These are phyloP conservation scores for Spilogale gracilis DNA, from an alignment of 2,113 vertebrate species.

Conservation along the genomic window DNA sequence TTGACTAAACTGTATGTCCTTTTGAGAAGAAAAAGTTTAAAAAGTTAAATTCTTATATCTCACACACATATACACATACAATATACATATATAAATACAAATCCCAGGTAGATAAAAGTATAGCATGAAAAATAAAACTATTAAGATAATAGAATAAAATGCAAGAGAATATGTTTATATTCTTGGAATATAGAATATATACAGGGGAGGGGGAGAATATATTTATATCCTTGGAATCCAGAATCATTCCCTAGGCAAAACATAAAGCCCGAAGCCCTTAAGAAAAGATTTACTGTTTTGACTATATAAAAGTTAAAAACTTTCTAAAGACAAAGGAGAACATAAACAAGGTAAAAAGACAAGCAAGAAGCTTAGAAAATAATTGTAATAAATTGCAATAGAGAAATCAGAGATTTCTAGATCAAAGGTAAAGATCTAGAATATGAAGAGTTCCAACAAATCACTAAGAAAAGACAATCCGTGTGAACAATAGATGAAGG, in stretches of 20 bases:
- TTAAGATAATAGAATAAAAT: slow-evolving; percentile 16
- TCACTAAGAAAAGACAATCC: background rate
- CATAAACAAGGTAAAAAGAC: background rate
- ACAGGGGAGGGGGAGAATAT: background rate
- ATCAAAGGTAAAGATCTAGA: background rate
- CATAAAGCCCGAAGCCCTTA: background rate
- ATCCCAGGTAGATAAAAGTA: background rate
- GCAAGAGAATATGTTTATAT: background rate
- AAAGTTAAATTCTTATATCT: background rate
- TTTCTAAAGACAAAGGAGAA: background rate
- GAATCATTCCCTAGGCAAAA: background rate
- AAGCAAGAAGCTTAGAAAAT: background rate
- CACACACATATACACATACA: background rate
- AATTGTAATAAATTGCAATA: background rate
- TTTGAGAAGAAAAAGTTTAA: background rate
- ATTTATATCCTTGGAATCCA: background rate
- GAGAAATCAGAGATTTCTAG: background rate
- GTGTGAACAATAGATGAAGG: background rate
- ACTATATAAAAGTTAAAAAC: background rate
- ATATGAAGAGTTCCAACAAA: background rate
- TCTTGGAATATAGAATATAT: background rate
- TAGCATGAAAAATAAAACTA: background rate
- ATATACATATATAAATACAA: background rate
- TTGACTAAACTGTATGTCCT: background rate
- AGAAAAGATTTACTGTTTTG: background rate